phyloP scores from a whole-genome alignment of 2,888 invertebrate species.

The Girardia tigrina region DNA sequence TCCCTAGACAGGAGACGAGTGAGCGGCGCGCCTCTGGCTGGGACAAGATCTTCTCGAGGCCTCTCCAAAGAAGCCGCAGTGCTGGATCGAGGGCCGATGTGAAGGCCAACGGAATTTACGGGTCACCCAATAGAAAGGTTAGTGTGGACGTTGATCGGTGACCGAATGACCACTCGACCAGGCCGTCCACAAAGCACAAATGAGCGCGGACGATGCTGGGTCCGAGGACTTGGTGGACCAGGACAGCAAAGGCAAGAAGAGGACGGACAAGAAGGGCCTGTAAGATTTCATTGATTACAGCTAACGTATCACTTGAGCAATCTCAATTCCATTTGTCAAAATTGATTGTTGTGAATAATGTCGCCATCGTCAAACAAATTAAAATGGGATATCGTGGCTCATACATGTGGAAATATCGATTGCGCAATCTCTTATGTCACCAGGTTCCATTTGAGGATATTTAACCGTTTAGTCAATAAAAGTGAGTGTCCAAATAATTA shows the following conservation, averaged over 20 bases:
- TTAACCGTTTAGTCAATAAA: no score
- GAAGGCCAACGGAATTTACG: background rate
- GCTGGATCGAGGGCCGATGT: constrained; percentile 1
- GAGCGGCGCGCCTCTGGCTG: background rate
- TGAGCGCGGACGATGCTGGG: background rate
- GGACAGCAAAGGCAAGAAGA: background rate
- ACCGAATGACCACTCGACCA: background rate
- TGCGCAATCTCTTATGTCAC: no score
- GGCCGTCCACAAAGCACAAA: background rate
- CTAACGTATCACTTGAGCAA: no score
- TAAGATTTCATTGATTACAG: background rate
- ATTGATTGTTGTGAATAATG: no score
- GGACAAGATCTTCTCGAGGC: background rate
- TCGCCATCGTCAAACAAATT: no score
- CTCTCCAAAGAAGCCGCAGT: constrained; percentile 15
- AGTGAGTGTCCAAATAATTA: no score
- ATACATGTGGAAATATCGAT: no score
- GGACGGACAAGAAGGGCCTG: constrained; percentile 5
- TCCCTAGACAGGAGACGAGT: no score
- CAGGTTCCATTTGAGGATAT: no score
- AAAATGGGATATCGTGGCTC: no score
- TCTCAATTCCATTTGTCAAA: no score
- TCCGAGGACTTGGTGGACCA: background rate
- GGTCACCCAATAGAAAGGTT: background rate
- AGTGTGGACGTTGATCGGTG: background rate